Conservation (phyloP, 1,140 invertebrate species). For the Rhyacophila brunnea region DNA sequence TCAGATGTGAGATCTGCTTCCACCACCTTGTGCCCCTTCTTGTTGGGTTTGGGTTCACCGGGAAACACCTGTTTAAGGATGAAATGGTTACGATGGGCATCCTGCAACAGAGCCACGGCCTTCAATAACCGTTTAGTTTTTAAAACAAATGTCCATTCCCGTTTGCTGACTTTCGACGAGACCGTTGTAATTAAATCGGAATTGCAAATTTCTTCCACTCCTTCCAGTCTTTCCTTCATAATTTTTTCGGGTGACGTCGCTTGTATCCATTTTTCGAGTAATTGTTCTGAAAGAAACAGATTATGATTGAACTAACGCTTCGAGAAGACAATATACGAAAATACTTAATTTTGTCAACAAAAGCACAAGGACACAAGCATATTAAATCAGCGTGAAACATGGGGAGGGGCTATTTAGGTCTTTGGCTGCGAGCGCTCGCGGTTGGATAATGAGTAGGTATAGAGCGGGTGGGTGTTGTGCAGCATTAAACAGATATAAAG, state of each 20-base stretch:
- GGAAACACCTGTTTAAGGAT: constrained; percentile 55
- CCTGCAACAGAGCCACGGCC: constrained; percentile 69
- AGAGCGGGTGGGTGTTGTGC: neutral
- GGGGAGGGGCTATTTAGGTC: no score
- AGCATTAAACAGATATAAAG: neutral
- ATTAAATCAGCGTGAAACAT: no score
- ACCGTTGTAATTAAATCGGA: constrained; percentile 63
- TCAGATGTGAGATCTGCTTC: constrained; percentile 50
- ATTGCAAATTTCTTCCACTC: constrained; percentile 61
- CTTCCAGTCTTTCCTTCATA: constrained; percentile 60
- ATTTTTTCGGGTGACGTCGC: constrained; percentile 58
- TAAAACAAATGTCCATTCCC: constrained; percentile 67
- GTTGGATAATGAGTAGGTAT: no score
- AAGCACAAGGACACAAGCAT: no score
- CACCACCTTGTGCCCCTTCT: constrained; percentile 34
- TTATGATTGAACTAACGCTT: no score
- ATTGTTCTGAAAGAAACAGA: constrained; percentile 53
- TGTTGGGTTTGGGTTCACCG: constrained; percentile 36
- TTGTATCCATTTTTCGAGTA: constrained; percentile 65
- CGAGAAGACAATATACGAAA: no score
- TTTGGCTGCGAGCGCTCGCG: no score
- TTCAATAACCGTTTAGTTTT: constrained; percentile 53
- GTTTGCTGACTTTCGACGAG: constrained; percentile 64
- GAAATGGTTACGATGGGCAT: constrained; percentile 73
- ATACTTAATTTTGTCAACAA: no score